These are phyloP conservation scores for Erinaceus europaeus DNA, from an alignment of 2,113 vertebrate genomes.

Conservation along the genomic window DNA sequence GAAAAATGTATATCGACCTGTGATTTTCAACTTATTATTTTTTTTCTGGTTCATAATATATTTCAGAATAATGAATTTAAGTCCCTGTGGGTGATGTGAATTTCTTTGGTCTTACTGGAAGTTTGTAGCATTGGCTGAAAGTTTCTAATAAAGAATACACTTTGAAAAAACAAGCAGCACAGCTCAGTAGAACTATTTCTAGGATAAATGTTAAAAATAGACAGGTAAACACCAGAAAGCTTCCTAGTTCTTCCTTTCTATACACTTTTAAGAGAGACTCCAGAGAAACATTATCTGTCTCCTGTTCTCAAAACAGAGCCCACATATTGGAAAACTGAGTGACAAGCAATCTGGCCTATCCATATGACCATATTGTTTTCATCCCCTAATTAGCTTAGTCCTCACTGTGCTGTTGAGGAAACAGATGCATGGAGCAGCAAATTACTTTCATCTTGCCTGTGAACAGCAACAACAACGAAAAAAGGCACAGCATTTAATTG, in stretches of 20 bases:
- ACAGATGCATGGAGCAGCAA: slow-evolving; percentile 86
- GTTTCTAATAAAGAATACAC: slow-evolving; percentile 25
- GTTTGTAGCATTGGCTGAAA: neutral
- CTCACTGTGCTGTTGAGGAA: slow-evolving; percentile 87
- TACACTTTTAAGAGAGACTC: slow-evolving; percentile 39
- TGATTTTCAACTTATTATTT: neutral
- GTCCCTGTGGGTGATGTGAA: neutral
- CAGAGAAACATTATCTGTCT: slow-evolving; percentile 71
- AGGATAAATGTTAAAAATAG: slow-evolving; percentile 74
- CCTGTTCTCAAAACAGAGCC: slow-evolving; percentile 77
- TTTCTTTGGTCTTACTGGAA: neutral
- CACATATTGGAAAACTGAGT: slow-evolving; percentile 81
- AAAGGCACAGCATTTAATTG: slow-evolving; percentile 84
- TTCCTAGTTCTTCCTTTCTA: slow-evolving; percentile 23
- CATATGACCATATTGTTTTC: slow-evolving; percentile 89
- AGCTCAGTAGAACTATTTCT: slow-evolving; percentile 52
- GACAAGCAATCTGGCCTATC: slow-evolving; percentile 88
- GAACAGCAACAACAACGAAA: slow-evolving; percentile 65
- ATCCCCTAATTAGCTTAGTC: slow-evolving; percentile 86
- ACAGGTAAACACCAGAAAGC: slow-evolving; percentile 65
- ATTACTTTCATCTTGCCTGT: slow-evolving; percentile 84
- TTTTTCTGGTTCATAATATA: slow-evolving; percentile 8
- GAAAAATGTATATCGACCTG: neutral
- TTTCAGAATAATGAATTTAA: neutral
- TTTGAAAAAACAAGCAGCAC: neutral